phyloP scores from a whole-genome alignment of 2,797 vertebrate species.

The Falco naumanni region DNA sequence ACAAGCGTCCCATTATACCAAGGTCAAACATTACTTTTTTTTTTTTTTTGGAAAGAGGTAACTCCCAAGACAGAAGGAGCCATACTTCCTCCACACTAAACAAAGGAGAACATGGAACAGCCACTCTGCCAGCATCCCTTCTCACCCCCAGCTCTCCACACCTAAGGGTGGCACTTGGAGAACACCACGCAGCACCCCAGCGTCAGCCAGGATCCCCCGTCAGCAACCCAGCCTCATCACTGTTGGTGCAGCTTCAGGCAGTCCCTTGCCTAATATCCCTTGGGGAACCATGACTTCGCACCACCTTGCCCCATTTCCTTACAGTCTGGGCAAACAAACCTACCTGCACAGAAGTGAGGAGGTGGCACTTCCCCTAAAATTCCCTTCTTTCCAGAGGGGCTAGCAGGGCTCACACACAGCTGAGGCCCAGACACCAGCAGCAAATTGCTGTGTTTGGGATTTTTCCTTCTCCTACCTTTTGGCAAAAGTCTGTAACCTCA shows the following conservation, averaged over 20 bases:
- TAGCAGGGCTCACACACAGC: accelerated
- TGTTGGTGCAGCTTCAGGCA: not conserved
- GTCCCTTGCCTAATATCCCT: not conserved
- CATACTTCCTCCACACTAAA: not conserved
- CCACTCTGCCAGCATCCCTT: not conserved
- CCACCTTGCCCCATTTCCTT: not conserved
- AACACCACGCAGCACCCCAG: not conserved
- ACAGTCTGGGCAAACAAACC: not conserved
- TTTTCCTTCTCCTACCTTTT: not conserved
- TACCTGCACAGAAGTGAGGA: not conserved
- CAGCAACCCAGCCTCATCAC: not conserved
- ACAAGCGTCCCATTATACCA: conserved; percentile 53
- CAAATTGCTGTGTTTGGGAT: not conserved
- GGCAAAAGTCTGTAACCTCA: not conserved
- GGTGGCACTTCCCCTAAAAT: not conserved
- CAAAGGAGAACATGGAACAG: not conserved
- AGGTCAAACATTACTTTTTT: not conserved
- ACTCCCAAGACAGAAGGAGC: not conserved
- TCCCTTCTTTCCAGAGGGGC: not conserved
- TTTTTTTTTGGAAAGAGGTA: conserved; percentile 19
- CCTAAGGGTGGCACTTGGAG: not conserved
- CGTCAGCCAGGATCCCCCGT: not conserved
- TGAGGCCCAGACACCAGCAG: accelerated
- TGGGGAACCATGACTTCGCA: not conserved
- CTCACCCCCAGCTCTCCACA: not conserved